Evolutionary conservation across 2,888 invertebrate species (phyloP), one percentile per base, ranked within the genome.

Genomic region (Drosophila mulleri): DNA sequence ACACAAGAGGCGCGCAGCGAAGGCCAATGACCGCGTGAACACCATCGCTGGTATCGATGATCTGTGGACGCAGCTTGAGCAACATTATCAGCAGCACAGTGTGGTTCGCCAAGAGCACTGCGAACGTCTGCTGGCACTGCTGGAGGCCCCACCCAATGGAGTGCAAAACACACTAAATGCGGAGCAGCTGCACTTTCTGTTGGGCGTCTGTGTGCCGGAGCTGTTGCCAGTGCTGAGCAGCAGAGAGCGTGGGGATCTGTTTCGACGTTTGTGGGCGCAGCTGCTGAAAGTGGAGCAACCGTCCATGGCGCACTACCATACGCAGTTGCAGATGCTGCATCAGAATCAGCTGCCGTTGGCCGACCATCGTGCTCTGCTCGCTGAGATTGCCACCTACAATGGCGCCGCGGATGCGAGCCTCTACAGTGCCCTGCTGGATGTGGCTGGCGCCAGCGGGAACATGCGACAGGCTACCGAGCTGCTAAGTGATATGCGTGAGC

Each of bases 401-500:
- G 81, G 61, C 0, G n/a, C 67, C 0, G 59, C 72, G 0, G 75
- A 82, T 20, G 64, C 92, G 2, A 92, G 93, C 11, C 94, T 95
- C 1, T 95, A 94, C 85, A 94, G 94, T 63, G 92, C 94, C 0
- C 92, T 96, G 41, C 85, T 96, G 54, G 93, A 93, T 77, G 94
- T 94, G 58, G 93, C 94, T 7, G 95, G 95, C 63, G 94, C 94
- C 59, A 84, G 80, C 37, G 96, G 95, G 16, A 94, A 95, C 81
- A 88, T 95, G 20, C 93, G 94, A 39, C 94, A 95, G 83, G 94
- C 94, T 0, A 94, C 94, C 80, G 91, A 92, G 56, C 92, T 96
- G 8, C 92, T 96, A 62, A 92, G 94, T 2, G 94, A 94, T 53
- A 96, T 96, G 94, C 95, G 95, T 79, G 85, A 93, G 1, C 91